These are phyloP conservation scores for Heliconius hermathena DNA, from an alignment of 1,140 invertebrate genomes.

Conservation along the genomic window DNA sequence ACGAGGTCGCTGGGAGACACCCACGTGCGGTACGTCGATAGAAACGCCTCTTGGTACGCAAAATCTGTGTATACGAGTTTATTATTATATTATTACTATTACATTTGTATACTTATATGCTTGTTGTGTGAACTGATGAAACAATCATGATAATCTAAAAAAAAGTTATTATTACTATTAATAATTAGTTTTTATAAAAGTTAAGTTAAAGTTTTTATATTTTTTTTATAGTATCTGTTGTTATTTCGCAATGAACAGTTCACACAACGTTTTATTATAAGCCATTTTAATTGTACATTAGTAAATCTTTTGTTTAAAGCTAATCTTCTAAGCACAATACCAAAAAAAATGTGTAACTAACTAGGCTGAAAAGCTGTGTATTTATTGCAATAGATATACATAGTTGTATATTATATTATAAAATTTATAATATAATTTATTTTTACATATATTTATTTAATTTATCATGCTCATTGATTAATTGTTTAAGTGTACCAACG, in stretches of 20 bases:
- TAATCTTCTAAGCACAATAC: slow-evolving; percentile 14
- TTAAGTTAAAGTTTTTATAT: no score
- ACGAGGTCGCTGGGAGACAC: slow-evolving; percentile 94
- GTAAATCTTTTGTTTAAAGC: slow-evolving; percentile 11
- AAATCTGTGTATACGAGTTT: slow-evolving; percentile 85
- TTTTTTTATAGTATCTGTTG: not conserved
- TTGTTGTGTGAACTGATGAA: not conserved
- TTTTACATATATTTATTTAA: slow-evolving; percentile 14
- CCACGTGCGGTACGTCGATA: slow-evolving; percentile 98
- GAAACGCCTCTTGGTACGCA: slow-evolving; percentile 97
- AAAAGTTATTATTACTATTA: not conserved
- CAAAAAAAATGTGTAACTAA: slow-evolving; percentile 18
- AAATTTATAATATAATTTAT: slow-evolving; percentile 1
- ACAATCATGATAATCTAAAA: not conserved
- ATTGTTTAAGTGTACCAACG: slow-evolving; percentile 20
- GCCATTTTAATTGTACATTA: not conserved
- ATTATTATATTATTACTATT: slow-evolving; percentile 12
- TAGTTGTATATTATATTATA: slow-evolving; percentile 2
- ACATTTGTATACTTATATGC: not conserved
- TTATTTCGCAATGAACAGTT: not conserved
- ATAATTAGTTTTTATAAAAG: not conserved
- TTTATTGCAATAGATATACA: slow-evolving; percentile 12
- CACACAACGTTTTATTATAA: not conserved
- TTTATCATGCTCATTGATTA: slow-evolving; percentile 33
- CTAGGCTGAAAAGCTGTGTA: slow-evolving; percentile 33